Base-by-base conservation (phyloP, 2,888 invertebrate species). In the Syrista parreyssii region DNA sequence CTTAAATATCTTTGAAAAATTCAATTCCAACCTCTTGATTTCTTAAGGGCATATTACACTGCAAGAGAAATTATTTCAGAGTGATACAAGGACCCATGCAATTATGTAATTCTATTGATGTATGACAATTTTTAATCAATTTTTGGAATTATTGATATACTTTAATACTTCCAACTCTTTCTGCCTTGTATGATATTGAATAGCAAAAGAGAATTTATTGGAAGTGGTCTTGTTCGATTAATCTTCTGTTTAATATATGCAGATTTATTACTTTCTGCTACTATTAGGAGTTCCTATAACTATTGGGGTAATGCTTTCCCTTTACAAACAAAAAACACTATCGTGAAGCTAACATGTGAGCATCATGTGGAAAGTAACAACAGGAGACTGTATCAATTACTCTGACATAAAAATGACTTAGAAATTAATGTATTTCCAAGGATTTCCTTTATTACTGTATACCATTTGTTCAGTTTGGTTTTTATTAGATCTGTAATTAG, bases 21-120 rank as follows among this genome's bases (percentile, higher is more conserved):
- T 79, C 15, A n/a, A 79, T 80, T 74, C 76, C 80, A 84, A 82
- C 84, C 81, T 83, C 73, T 74, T 79, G 75, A 40, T 12, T 33
- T 30, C 33, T 72, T 73, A 75, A 12, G 34, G 12, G 23, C 35
- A 55, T 1, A 55, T 36, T 36, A 74, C 74, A 30, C 9, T 32
- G 36, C 74, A 36, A 15, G 6, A 35, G 33, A 30, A 11, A 35
- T 74, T 33, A 31, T n/a, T 34, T 35, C 74, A 32, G 11, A 74
- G n/a, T 12, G 30, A 6, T 33, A 35, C 74, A 74, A 40, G 35
- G 33, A 72, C 80, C 33, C 78, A 73, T 74, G 31, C 40, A 80
- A 80, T 82, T 81, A 82, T 80, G 15, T 82, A 80, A 81, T 74
- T 77, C 30, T 72, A n/a, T 34, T 23, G 11, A 15, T 35, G 30